These are phyloP conservation scores for Ceratina australensis DNA, from an alignment of 1,140 invertebrate species.

Conservation along the genomic window DNA sequence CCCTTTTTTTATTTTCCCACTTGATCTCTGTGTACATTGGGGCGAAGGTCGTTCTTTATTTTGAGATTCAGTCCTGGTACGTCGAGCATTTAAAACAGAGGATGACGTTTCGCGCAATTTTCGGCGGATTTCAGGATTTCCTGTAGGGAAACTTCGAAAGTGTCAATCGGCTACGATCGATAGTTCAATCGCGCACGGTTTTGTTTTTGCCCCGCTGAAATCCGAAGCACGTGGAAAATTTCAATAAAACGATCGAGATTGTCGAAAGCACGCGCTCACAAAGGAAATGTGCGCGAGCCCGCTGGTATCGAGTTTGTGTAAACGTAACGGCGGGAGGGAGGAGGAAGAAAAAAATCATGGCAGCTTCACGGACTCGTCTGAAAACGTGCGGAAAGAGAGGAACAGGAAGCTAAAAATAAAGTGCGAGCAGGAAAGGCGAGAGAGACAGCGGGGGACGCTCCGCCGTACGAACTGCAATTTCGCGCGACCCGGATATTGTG, in stretches of 20 bases:
- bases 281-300: slow-evolving; percentile 16
- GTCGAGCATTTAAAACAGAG: neutral
- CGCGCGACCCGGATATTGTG: slow-evolving; percentile 53
- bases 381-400: neutral
- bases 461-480: slow-evolving; percentile 34
- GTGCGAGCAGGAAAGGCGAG: neutral
- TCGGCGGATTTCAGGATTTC: neutral
- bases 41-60: neutral
- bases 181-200: slow-evolving; percentile 3
- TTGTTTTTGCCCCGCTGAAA: neutral
- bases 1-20: neutral
- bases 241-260: slow-evolving; percentile 32
- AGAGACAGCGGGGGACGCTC: neutral
- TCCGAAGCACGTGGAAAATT: slow-evolving; percentile 20
- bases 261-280: neutral
- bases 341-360: neutral
- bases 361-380: neutral
- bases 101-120: neutral
- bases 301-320: slow-evolving; percentile 18
- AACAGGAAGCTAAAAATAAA: neutral
- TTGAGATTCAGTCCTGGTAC: neutral
- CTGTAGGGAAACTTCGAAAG: neutral
- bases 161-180: slow-evolving; percentile 1
- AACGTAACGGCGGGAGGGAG: neutral
- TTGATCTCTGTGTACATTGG: neutral